A percentile compares a stretch with the other conserved stretches of the same genome.
phyloP scores from a whole-genome alignment of 2,888 invertebrate species.

The Danaus chrysippus region DNA sequence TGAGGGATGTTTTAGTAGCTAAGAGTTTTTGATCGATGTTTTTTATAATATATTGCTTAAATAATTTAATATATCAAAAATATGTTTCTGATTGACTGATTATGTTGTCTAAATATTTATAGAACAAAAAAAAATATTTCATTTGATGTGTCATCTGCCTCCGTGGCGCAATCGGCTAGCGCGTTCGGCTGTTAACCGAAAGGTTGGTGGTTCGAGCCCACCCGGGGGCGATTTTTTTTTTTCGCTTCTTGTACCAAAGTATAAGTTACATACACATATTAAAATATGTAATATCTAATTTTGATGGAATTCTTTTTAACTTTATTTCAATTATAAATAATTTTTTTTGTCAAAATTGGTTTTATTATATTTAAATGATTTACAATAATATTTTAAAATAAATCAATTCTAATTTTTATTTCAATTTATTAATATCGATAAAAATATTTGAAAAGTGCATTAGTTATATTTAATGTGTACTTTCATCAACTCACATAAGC shows the following conservation, averaged over 20 bases:
- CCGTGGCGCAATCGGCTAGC: conserved; percentile 98
- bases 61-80: not conserved
- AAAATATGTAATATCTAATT: too few relatives aligned
- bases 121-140: conserved; percentile 42
- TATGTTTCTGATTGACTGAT: conserved; percentile 4
- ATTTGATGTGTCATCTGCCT: conserved; percentile 56
- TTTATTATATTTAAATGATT: too few relatives aligned
- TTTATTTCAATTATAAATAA: too few relatives aligned
- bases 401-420: too few relatives aligned
- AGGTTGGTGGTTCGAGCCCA: conserved; percentile 99
- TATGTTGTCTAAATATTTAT: conserved; percentile 7
- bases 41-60: too few relatives aligned
- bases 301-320: too few relatives aligned
- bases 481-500: conserved; percentile 8
- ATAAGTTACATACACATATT: not conserved
- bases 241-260: conserved; percentile 13
- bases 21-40: too few relatives aligned
- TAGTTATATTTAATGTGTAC: not conserved
- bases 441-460: too few relatives aligned
- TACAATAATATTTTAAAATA: too few relatives aligned
- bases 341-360: too few relatives aligned
- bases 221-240: conserved; percentile 89
- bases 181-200: conserved; percentile 99
- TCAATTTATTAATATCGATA: too few relatives aligned
- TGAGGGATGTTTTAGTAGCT: too few relatives aligned